Evolutionary conservation across 2,888 invertebrate species (phyloP).

Genomic region (Apodemia zela): DNA sequence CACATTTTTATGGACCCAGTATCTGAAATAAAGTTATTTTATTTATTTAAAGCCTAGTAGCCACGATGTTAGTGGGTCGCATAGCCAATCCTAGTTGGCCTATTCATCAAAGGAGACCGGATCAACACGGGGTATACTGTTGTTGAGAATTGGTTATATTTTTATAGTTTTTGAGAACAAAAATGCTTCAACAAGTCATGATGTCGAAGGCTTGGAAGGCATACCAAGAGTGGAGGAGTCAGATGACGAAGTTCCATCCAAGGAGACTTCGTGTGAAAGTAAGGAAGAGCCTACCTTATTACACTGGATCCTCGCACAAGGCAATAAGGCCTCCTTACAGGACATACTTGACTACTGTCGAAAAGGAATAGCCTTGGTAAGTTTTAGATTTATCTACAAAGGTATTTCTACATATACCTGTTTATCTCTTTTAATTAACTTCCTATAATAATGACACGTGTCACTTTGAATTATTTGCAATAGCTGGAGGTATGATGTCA

Average conservation of each 20-base stretch:
- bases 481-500: too few species aligned
- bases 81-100: too few species aligned
- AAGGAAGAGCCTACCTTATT: slow-evolving; percentile 83
- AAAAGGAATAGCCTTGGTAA: slow-evolving; percentile 86
- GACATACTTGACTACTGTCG: slow-evolving; percentile 89
- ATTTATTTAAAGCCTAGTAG: too few species aligned
- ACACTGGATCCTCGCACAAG: slow-evolving; percentile 93
- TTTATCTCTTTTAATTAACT: too few species aligned
- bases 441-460: too few species aligned
- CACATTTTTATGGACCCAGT: too few species aligned
- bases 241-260: slow-evolving; percentile 59
- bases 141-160: neutral
- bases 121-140: too few species aligned
- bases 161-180: slow-evolving; percentile 63
- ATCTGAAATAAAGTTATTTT: too few species aligned
- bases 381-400: slow-evolving; percentile 2
- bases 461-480: too few species aligned
- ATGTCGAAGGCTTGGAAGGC: slow-evolving; percentile 45
- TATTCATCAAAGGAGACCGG: too few species aligned
- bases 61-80: too few species aligned
- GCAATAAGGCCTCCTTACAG: slow-evolving; percentile 88
- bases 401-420: too few species aligned
- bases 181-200: slow-evolving; percentile 53
- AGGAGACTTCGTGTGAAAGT: slow-evolving; percentile 52
- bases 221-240: slow-evolving; percentile 50